phyloP scores from a whole-genome alignment of 2,797 vertebrate species.

The Borostomias antarcticus region DNA sequence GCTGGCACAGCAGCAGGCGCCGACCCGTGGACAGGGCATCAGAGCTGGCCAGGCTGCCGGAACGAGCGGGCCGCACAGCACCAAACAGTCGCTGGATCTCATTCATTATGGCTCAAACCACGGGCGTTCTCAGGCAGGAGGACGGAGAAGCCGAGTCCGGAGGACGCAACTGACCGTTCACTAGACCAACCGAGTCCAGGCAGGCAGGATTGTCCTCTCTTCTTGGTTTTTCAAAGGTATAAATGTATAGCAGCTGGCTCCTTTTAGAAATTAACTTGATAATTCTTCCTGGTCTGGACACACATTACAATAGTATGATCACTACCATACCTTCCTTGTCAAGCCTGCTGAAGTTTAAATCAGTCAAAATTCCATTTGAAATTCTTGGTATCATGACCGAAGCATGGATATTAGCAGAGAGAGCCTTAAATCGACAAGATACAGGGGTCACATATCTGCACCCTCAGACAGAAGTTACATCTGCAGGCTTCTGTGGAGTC shows the following conservation, averaged over 20 bases:
- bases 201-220: neutral
- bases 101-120: conserved; percentile 51
- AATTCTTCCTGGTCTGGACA: no score
- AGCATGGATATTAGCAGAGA: no score
- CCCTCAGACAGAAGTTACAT: neutral
- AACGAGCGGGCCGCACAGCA: conserved; percentile 51
- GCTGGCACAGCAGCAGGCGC: conserved; percentile 72
- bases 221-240: neutral
- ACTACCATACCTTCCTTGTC: no score
- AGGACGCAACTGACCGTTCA: no score
- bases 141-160: neutral
- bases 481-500: neutral
- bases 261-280: neutral
- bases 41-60: conserved; percentile 62
- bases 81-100: conserved; percentile 49
- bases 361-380: no score
- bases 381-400: no score
- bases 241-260: neutral
- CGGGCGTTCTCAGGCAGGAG: neutral
- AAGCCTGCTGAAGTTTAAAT: no score
- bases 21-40: conserved; percentile 62
- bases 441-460: neutral
- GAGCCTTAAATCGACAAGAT: no score
- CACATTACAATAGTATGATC: neutral
- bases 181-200: neutral